Base-by-base conservation (phyloP, 2,113 vertebrate species). In the Gasterosteus aculeatus region DNA sequence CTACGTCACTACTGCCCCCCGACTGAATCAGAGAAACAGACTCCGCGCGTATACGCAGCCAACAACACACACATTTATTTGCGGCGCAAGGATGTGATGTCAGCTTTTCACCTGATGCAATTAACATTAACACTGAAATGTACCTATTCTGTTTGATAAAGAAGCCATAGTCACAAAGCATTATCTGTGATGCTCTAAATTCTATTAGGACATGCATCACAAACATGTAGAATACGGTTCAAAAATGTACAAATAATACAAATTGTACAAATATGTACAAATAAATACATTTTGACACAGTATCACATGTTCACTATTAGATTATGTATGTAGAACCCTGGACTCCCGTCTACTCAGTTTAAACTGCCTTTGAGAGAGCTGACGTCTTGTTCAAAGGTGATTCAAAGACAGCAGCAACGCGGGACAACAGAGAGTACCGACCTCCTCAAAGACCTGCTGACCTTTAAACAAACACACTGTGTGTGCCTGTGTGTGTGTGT, bases 311-410 rank as follows among this genome's bases (percentile, higher is more conserved):
- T 2, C 10, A 49, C 56, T n/a, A n/a, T n/a, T 18, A 72, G n/a
- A 51, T 31, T 5, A 59, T 33, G 18, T 47, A 18, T 15, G 56
- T 33, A 42, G 35, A 31, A 63, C 33, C 7, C n/a, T 3, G 33
- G 26, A 60, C 41, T 64, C 15, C 42, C 3, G n/a, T 64, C 15
- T 65, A 19, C 26, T 64, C 26, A 54, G 11, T 58, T 11, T 51
- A 39, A 56, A 62, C 12, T 65, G 38, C 68, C 77, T 77, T 78
- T 75, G 26, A 77, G 19, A 67, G 58, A 72, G 47, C 0, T 90
- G 90, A 87, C 76, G 82, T 89, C 70, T 87, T 2, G 35, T 84
- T 87, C 85, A 86, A 89, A 87, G 72, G 49, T 2, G 5, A 2
- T 70, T 85, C 72, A 86, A 81, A 87, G 61, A 51, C n/a, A 63